These are phyloP conservation scores for Acleris sparsana DNA, from an alignment of 2,888 invertebrate species.

Conservation along the genomic window DNA sequence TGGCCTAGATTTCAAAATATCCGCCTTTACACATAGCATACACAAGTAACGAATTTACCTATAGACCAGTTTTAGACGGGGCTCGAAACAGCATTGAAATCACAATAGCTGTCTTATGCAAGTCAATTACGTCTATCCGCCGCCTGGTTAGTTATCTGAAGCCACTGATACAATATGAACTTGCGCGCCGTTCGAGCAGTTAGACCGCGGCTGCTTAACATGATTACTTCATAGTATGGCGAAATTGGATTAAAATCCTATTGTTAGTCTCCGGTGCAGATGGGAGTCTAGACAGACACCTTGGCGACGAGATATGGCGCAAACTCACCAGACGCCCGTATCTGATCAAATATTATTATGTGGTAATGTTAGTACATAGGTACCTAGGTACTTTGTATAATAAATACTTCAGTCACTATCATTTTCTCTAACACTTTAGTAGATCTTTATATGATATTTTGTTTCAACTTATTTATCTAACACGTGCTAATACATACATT, in stretches of 20 bases:
- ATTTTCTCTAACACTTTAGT: too few relatives aligned
- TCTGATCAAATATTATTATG: constrained; percentile 38
- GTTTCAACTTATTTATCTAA: background rate
- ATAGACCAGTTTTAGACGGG: background rate
- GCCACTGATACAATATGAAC: constrained; percentile 74
- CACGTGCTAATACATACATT: background rate
- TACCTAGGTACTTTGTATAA: background rate
- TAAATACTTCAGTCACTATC: background rate
- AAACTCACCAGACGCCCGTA: constrained; percentile 42
- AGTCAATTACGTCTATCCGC: constrained; percentile 79
- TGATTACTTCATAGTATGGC: constrained; percentile 58
- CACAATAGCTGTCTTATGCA: constrained; percentile 76
- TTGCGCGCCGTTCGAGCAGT: constrained; percentile 56
- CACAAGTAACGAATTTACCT: background rate
- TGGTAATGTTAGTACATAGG: constrained; percentile 15
- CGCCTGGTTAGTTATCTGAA: constrained; percentile 74
- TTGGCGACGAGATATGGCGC: constrained; percentile 32
- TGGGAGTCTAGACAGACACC: constrained; percentile 22
- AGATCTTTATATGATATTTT: background rate
- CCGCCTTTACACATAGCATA: background rate
- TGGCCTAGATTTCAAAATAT: background rate
- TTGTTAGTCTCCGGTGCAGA: constrained; percentile 42
- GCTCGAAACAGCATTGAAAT: constrained; percentile 54
- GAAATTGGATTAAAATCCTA: constrained; percentile 68
- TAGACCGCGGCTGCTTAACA: constrained; percentile 65